These are phyloP conservation scores for Heliconius melpomene DNA, from an alignment of 1,140 invertebrate genomes.

Conservation along the genomic window DNA sequence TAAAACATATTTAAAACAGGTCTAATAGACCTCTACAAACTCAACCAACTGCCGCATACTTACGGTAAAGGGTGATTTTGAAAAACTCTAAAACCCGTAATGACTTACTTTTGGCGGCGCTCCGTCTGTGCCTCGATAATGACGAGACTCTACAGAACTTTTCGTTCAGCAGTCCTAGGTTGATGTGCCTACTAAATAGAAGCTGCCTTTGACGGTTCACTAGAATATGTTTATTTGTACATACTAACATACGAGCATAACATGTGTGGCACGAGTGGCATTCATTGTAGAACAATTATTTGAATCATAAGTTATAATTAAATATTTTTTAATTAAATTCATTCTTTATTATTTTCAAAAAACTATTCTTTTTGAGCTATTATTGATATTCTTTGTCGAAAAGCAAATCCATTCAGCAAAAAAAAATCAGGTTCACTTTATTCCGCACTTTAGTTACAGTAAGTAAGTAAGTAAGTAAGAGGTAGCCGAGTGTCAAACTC, in stretches of 20 bases:
- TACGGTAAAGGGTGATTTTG: neutral
- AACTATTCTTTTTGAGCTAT: no score
- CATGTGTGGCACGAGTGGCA: neutral
- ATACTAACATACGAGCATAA: no score
- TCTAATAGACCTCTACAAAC: neutral
- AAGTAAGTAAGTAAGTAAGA: no score
- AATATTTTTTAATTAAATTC: no score
- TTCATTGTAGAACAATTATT: no score
- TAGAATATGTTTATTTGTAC: neutral
- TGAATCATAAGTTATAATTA: no score
- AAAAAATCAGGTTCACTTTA: no score
- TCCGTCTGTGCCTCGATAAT: slow-evolving; percentile 12
- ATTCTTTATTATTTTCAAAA: no score
- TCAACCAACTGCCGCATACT: neutral
- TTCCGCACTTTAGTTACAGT: no score
- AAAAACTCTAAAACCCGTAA: slow-evolving; percentile 7
- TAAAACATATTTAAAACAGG: neutral
- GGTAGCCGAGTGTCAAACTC: no score
- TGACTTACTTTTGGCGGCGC: neutral
- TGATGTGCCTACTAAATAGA: neutral
- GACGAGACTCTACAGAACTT: slow-evolving; percentile 1
- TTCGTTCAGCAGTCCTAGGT: neutral
- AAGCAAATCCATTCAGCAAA: no score
- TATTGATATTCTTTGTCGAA: no score
- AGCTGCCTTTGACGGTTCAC: slow-evolving; percentile 5